Conservation (phyloP, 2,113 vertebrate species). For the Lagopus muta region DNA sequence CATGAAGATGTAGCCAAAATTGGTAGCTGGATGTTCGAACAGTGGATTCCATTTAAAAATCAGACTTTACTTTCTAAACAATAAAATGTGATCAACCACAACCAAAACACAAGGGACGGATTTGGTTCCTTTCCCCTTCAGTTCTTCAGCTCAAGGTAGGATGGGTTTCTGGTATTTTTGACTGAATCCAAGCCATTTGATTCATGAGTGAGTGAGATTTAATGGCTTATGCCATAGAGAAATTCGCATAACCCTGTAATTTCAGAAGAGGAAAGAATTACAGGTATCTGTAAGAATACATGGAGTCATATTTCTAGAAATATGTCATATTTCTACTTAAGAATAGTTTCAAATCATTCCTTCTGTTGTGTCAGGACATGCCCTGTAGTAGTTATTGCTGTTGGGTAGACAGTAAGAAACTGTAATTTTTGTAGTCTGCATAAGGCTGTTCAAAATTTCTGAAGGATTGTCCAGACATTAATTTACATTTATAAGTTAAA, state of each 20-base stretch:
- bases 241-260: background rate
- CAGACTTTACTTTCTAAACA: background rate
- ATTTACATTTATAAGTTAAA: background rate
- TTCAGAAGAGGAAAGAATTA: background rate
- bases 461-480: background rate
- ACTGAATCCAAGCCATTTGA: background rate
- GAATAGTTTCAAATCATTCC: background rate
- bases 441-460: background rate
- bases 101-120: background rate
- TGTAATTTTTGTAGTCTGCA: background rate
- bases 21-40: background rate
- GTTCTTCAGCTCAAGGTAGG: background rate
- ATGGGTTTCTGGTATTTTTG: background rate
- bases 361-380: background rate
- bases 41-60: background rate
- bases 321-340: background rate
- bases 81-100: background rate
- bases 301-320: background rate
- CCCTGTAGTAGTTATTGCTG: background rate
- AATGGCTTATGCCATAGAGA: background rate
- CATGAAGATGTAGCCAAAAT: background rate
- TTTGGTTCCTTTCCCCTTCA: background rate
- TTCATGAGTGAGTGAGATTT: background rate
- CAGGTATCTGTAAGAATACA: background rate
- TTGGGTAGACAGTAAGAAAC: background rate